Percentiles rank a stretch among this genome's conserved stretches.
Evolutionary conservation across 2,797 vertebrate species (phyloP).

Genomic region (Cyclura pinguis): DNA sequence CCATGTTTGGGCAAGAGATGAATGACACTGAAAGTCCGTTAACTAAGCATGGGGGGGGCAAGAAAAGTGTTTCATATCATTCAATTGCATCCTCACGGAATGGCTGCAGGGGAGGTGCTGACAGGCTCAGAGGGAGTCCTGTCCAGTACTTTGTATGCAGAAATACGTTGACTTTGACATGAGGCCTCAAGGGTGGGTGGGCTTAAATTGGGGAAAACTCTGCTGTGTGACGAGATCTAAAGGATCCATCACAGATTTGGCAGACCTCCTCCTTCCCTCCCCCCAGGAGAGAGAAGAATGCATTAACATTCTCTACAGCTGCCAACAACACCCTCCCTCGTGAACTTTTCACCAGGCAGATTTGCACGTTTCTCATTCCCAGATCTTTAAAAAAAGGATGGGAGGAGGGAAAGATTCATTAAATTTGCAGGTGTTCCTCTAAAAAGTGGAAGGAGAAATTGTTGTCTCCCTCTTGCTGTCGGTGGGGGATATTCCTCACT

Average conservation of each 20-base stretch:
- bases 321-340: constrained; percentile 54
- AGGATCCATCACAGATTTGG: constrained; percentile 53
- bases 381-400: not conserved
- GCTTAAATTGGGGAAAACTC: constrained; percentile 47
- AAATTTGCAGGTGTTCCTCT: constrained; percentile 40
- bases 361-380: constrained; percentile 49
- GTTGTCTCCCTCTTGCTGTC: not conserved
- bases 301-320: constrained; percentile 52
- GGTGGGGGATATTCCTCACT: not conserved
- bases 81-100: constrained; percentile 70
- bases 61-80: constrained; percentile 67
- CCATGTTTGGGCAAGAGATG: constrained; percentile 18
- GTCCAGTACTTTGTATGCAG: constrained; percentile 47
- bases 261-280: constrained; percentile 54
- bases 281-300: constrained; percentile 41
- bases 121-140: constrained; percentile 63
- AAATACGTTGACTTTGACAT: constrained; percentile 60
- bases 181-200: constrained; percentile 44
- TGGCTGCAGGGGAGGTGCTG: constrained; percentile 60
- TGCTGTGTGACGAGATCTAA: constrained; percentile 42
- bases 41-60: constrained; percentile 49
- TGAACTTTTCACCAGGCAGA: constrained; percentile 51
- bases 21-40: constrained; percentile 48
- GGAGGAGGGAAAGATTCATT: constrained; percentile 18
- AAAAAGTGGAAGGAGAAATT: constrained; percentile 59